Conservation (phyloP, 2,797 vertebrate species). For the Oreochromis mossambicus region DNA sequence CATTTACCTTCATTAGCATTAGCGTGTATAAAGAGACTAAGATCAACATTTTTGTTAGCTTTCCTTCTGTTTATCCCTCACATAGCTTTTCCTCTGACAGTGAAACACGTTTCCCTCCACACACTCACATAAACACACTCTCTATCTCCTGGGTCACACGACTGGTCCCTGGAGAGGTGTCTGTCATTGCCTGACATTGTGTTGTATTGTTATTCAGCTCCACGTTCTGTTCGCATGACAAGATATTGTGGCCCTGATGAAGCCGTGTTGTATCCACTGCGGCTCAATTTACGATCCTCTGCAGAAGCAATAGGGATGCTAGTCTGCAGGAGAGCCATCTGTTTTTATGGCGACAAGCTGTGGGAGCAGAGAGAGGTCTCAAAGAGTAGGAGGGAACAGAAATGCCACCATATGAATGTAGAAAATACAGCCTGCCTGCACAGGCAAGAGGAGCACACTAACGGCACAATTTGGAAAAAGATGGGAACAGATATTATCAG, state of each 20-base stretch:
- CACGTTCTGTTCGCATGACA: constrained; percentile 27
- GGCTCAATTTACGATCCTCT: constrained; percentile 31
- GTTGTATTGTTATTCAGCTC: constrained; percentile 58
- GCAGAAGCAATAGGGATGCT: constrained; percentile 15
- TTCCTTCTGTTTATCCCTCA: background rate
- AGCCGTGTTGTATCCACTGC: constrained; percentile 15
- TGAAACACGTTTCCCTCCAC: background rate
- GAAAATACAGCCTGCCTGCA: background rate
- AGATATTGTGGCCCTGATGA: constrained; percentile 26
- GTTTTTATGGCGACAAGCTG: constrained; percentile 32
- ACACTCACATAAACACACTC: background rate
- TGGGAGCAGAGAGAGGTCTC: constrained; percentile 11
- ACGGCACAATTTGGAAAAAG: background rate
- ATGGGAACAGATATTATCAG: background rate
- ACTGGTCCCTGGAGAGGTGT: constrained; percentile 19
- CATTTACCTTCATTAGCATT: background rate
- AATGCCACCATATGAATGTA: background rate
- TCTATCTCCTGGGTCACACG: constrained; percentile 9
- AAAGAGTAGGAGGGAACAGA: background rate
- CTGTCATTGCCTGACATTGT: constrained; percentile 68
- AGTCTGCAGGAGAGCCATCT: constrained; percentile 36
- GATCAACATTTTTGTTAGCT: background rate
- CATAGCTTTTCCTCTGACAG: background rate
- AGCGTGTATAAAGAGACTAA: background rate
- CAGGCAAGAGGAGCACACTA: background rate